These are phyloP conservation scores for Eurystomus glaucurus DNA, from an alignment of 2,797 vertebrate genomes.

Conservation along the genomic window DNA sequence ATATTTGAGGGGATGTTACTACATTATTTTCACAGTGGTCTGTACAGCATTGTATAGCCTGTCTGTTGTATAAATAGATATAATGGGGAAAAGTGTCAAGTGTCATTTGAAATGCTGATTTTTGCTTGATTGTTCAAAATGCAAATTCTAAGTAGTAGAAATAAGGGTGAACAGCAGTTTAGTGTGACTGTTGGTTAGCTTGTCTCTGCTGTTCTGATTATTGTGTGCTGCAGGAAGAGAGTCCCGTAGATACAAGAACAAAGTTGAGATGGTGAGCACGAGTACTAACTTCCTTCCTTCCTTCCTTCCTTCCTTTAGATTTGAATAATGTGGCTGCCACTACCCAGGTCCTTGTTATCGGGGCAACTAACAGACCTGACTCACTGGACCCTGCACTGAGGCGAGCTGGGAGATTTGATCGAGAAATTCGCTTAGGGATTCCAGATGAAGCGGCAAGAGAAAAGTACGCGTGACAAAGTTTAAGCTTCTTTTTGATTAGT, in stretches of 20 bases:
- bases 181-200: not conserved
- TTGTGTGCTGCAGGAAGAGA: not conserved
- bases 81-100: not conserved
- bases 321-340: slow-evolving; percentile 86
- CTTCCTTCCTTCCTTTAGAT: slow-evolving; percentile 81
- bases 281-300: slow-evolving; percentile 19
- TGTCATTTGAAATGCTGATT: not conserved
- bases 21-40: not conserved
- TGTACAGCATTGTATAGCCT: not conserved
- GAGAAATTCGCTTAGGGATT: slow-evolving; percentile 95
- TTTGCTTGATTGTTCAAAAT: not conserved
- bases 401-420: slow-evolving; percentile 94
- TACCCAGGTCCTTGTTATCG: slow-evolving; percentile 92
- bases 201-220: not conserved
- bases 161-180: not conserved
- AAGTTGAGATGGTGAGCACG: not conserved
- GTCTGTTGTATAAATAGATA: not conserved
- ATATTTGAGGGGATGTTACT: not conserved
- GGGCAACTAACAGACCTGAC: slow-evolving; percentile 96
- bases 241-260: not conserved
- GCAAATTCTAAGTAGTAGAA: not conserved
- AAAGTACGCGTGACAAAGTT: slow-evolving; percentile 80
- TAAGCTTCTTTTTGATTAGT: not conserved
- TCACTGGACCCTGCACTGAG: slow-evolving; percentile 94
- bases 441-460: slow-evolving; percentile 92